Evolutionary conservation across 2,888 invertebrate genomes (phyloP).

Genomic region (Pelosia muscerda): DNA sequence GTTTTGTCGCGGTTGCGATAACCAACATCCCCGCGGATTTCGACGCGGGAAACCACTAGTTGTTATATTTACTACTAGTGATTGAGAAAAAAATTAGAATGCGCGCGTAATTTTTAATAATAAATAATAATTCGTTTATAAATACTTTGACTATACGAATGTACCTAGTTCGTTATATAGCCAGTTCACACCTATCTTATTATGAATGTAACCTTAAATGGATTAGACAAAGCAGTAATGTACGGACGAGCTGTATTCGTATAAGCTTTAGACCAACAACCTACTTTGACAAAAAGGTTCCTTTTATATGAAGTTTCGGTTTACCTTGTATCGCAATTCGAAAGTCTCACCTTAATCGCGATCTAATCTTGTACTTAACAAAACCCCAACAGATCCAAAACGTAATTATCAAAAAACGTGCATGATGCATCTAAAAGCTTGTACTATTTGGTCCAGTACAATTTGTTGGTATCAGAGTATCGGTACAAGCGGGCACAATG

Average conservation of each 20-base stretch:
- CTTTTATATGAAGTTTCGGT: neutral
- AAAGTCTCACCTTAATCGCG: neutral
- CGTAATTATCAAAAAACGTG: constrained; percentile 38
- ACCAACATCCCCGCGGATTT: too few species aligned
- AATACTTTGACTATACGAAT: too few species aligned
- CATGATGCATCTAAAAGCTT: constrained; percentile 44
- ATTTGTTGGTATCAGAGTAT: constrained; percentile 60
- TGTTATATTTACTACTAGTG: too few species aligned
- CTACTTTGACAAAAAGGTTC: neutral
- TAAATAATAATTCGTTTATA: too few species aligned
- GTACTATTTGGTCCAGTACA: constrained; percentile 41
- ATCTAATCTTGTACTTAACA: constrained; percentile 9
- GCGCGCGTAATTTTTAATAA: too few species aligned
- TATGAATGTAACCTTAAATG: neutral
- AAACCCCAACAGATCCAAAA: constrained; percentile 16
- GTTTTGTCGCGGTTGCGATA: too few species aligned
- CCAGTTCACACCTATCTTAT: neutral
- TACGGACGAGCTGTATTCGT: neutral
- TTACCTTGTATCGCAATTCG: constrained; percentile 6
- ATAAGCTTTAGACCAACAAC: neutral
- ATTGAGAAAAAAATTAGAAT: too few species aligned
- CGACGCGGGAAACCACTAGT: too few species aligned
- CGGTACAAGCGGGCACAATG: constrained; percentile 66
- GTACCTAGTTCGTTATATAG: neutral
- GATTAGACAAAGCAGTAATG: neutral